Evolutionary conservation across 2,113 vertebrate genomes (phyloP), one percentile per base, ranked within the genome.

Genomic region (Periophthalmodon schlosseri): DNA sequence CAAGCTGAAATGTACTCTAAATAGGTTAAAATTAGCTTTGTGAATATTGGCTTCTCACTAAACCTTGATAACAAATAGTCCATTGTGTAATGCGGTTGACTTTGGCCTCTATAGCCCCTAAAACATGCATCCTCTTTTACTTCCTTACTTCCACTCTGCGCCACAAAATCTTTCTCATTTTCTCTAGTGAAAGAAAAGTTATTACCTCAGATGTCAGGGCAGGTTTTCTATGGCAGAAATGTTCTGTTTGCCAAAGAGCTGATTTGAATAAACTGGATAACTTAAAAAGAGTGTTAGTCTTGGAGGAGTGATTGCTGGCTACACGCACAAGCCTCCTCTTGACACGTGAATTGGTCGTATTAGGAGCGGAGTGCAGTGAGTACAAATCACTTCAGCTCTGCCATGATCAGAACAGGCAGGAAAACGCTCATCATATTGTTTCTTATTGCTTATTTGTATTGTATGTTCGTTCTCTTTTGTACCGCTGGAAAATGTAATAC

Each of bases 321-420:
- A 68, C 61, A 52, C 69, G 70, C 50, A 64, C 60, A 72, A 56
- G 66, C 49, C 52, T 57, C 68, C 11, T 21, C 63, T 72, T 70
- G 46, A 77, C 46, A 58, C 49, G 13, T 49, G 24, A 73, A 79
- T 33, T 57, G 54, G 68, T 33, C 44, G 54, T 80, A 73, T 77
- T 69, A 77, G 71, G 75, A 61, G 70, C n/a, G 18, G 61, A 66
- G 21, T 73, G 65, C 70, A 66, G 39, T 16, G 14, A 50, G 39
- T 49, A 70, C 56, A 81, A 46, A 75, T 76, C 28, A 52, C 44
- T 14, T 39, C 52, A 47, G 23, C 68, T 68, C n/a, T 33, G 14
- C 61, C 14, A 5, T 49, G 23, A 5, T 23, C 12, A 54, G 18
- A 33, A 34, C 2, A 34, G 39, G 24, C 18, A 65, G 63, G 5